Evolutionary conservation across 2,113 vertebrate species (phyloP), one percentile per base, ranked within the genome.

Genomic region (Bujurquina vittata): DNA sequence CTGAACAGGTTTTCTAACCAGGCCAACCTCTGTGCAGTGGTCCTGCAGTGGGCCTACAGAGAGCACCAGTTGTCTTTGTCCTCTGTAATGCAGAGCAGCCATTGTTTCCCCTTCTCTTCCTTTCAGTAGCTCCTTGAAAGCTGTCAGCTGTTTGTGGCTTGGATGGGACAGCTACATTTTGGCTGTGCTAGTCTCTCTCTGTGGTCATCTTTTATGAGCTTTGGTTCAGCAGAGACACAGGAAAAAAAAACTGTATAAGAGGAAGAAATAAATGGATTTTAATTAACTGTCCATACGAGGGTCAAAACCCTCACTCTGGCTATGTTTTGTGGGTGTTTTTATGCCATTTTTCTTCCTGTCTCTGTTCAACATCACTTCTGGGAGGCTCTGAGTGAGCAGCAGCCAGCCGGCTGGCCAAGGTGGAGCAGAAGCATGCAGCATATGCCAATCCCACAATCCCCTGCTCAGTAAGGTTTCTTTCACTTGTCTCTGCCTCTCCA

Each of bases 201-300:
- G 85, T 86, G 91, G 93, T 92, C 91, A 92, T 85, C 82, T 80
- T 91, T 92, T 80, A 93, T 52, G 29, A 91, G 90, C 80, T 81
- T 85, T 90, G 89, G 88, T 93, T 91, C 40, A 73, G 72, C 63
- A 80, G 81, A 80, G 61, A 59, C 52, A 60, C 3, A 26, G 26
- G 31, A 76, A 77, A 79, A 60, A 84, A 74, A 86, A 58, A 85
- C 75, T 67, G 80, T 80, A 58, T 74, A 67, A 89, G 83, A 65
- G 26, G 55, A 89, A 79, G 73, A 84, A 91, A 87, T 86, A 37
- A 94, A 92, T 86, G 80, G 85, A 84, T 94, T 94, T 89, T 93
- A 94, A 94, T 94, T 94, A 94, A 88, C 92, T 84, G 65, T 80
- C 82, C 89, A 88, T 43, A 90, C 90, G 93, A 92, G 92, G 91